Conservation (phyloP, 2,113 vertebrate species). For the Tetraodon nigroviridis region DNA sequence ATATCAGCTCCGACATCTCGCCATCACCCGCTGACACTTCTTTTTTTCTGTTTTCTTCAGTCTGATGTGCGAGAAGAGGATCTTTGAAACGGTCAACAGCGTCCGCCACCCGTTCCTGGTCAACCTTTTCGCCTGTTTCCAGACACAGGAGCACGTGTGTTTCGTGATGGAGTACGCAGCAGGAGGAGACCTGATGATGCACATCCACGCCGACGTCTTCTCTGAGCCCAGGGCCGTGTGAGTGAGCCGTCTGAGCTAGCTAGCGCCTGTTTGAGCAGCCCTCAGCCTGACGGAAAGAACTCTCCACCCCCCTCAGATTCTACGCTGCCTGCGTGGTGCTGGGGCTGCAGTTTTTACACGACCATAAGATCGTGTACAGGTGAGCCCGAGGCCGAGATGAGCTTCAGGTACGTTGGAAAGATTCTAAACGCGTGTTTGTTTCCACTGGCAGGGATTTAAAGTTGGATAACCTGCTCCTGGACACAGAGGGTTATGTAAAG, state of each 20-base stretch:
- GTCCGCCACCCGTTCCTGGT: slow-evolving; percentile 98
- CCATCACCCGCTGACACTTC: neutral
- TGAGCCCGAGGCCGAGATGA: slow-evolving; percentile 55
- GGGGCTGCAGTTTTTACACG: slow-evolving; percentile 94
- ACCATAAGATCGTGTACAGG: slow-evolving; percentile 99
- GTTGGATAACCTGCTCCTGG: slow-evolving; percentile 95
- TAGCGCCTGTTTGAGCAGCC: neutral
- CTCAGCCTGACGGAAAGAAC: too few relatives aligned
- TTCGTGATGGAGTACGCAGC: slow-evolving; percentile 99
- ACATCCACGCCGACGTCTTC: slow-evolving; percentile 98
- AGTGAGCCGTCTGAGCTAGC: slow-evolving; percentile 62
- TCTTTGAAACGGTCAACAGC: slow-evolving; percentile 98
- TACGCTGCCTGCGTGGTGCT: slow-evolving; percentile 97
- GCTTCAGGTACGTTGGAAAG: neutral
- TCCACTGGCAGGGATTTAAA: slow-evolving; percentile 87
- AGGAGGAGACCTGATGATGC: slow-evolving; percentile 98
- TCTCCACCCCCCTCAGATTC: slow-evolving; percentile 74
- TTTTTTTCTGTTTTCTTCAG: slow-evolving; percentile 57
- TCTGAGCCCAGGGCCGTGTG: slow-evolving; percentile 95
- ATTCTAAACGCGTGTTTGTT: neutral
- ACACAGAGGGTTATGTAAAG: slow-evolving; percentile 98
- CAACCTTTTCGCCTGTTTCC: slow-evolving; percentile 98
- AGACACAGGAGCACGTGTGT: slow-evolving; percentile 97
- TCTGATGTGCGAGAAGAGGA: slow-evolving; percentile 98
- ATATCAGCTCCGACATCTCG: neutral